phyloP scores from a whole-genome alignment of 2,888 invertebrate genomes.

The Tetragonula carbonaria region DNA sequence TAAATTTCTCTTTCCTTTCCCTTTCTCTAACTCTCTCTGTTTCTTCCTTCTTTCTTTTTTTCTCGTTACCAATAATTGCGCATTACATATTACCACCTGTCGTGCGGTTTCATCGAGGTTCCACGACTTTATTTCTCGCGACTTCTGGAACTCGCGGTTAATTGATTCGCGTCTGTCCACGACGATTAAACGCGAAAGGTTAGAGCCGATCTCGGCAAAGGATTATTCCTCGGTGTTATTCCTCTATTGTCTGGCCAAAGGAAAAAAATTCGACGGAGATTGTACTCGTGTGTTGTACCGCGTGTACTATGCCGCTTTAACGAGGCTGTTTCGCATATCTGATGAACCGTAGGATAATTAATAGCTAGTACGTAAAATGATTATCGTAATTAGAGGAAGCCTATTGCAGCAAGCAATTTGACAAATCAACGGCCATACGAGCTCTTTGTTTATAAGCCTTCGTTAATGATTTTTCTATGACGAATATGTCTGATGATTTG shows the following conservation, averaged over 20 bases:
- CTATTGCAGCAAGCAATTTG: slow-evolving; percentile 25
- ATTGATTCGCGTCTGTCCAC: slow-evolving; percentile 24
- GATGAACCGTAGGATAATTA: slow-evolving; percentile 33
- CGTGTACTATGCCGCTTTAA: slow-evolving; percentile 1
- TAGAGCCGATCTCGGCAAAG: neutral
- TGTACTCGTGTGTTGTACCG: neutral
- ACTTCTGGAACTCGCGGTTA: slow-evolving; percentile 1
- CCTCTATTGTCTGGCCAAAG: slow-evolving; percentile 19
- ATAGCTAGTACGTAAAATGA: neutral
- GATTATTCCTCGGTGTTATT: neutral
- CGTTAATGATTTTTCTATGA: neutral
- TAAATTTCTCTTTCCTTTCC: neutral
- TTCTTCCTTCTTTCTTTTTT: neutral
- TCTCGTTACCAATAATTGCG: slow-evolving; percentile 21
- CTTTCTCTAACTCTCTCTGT: neutral
- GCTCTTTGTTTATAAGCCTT: neutral
- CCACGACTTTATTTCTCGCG: neutral
- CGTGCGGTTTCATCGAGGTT: neutral
- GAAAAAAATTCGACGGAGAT: slow-evolving; percentile 9
- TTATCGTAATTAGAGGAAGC: slow-evolving; percentile 10
- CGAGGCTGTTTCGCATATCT: slow-evolving; percentile 8
- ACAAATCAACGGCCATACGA: neutral
- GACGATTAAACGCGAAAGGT: slow-evolving; percentile 33
- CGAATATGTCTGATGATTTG: neutral
- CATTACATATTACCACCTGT: slow-evolving; percentile 6